These are phyloP conservation scores for Gorsachius goisagi DNA, from an alignment of 2,113 vertebrate species.

Conservation along the genomic window DNA sequence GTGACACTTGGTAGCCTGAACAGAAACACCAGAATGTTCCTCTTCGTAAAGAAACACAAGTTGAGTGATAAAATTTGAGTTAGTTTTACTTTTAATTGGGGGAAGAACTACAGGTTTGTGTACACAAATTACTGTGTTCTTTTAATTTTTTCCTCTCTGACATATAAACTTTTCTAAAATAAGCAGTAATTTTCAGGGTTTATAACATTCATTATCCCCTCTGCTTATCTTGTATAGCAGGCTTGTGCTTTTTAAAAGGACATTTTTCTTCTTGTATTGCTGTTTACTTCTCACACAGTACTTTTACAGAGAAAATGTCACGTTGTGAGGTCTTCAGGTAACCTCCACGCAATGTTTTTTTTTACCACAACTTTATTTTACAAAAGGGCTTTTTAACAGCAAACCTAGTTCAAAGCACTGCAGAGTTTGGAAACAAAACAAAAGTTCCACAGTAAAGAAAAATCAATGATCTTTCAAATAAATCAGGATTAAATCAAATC, in stretches of 20 bases:
- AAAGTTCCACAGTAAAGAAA: constrained; percentile 55
- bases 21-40: background rate
- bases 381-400: constrained; percentile 32
- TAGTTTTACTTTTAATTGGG: background rate
- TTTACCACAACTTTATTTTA: constrained; percentile 57
- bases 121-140: constrained; percentile 10
- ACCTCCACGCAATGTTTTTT: constrained; percentile 5
- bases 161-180: constrained; percentile 62
- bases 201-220: constrained; percentile 63
- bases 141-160: constrained; percentile 50
- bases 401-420: constrained; percentile 49
- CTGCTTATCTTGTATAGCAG: constrained; percentile 62
- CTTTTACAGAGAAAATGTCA: constrained; percentile 70
- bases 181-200: constrained; percentile 61
- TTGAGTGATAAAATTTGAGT: background rate
- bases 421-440: constrained; percentile 65
- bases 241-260: constrained; percentile 41
- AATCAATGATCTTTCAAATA: constrained; percentile 72
- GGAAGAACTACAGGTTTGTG: background rate
- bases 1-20: background rate
- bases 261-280: constrained; percentile 55
- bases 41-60: background rate
- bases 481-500: constrained; percentile 71
- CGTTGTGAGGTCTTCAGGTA: constrained; percentile 52
- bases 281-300: constrained; percentile 65